Conservation (phyloP, 2,113 vertebrate genomes). For the Gallinago paraguaiae region DNA sequence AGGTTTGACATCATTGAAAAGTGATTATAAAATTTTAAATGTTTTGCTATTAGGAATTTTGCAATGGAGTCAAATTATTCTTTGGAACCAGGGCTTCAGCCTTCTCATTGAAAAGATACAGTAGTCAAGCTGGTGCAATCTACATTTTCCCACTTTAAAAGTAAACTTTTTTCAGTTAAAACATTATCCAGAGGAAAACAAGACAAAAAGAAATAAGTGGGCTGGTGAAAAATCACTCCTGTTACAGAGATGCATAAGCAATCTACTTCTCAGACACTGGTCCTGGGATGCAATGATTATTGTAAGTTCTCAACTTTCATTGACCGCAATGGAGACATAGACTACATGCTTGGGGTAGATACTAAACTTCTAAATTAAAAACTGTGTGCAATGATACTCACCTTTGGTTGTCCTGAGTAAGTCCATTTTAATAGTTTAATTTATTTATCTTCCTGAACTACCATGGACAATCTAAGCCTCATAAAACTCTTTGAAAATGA, state of each 20-base stretch:
- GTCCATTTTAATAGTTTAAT: not conserved
- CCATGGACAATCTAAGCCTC: too few relatives aligned
- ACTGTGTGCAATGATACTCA: not conserved
- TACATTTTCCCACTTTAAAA: not conserved
- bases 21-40: not conserved
- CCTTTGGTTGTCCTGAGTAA: not conserved
- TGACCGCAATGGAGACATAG: not conserved
- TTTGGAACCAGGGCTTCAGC: not conserved
- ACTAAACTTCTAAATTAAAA: not conserved
- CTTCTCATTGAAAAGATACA: not conserved
- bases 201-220: not conserved
- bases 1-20: not conserved
- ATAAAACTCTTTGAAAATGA: not conserved
- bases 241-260: not conserved
- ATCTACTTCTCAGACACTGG: not conserved
- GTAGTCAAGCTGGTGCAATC: not conserved
- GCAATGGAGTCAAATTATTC: not conserved
- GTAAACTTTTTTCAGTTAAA: not conserved
- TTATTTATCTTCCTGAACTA: not conserved
- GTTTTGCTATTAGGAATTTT: not conserved
- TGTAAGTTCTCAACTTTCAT: not conserved
- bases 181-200: not conserved
- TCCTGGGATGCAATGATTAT: not conserved
- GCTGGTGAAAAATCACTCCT: not conserved
- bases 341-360: not conserved